Evolutionary conservation across 2,797 vertebrate species (phyloP).

Genomic region (Ibycter americanus): DNA sequence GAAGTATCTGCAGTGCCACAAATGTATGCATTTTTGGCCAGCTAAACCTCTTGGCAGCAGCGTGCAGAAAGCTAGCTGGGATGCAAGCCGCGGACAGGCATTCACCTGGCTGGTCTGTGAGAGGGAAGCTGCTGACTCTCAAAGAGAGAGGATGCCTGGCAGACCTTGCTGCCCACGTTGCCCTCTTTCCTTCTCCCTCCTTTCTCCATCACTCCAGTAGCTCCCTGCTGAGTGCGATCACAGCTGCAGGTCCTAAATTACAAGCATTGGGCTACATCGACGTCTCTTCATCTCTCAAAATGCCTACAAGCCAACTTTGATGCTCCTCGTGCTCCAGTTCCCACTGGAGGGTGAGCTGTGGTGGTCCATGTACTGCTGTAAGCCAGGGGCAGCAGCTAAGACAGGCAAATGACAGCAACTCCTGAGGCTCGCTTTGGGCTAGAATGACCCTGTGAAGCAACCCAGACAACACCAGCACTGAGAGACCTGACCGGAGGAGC

Average conservation of each 20-base stretch:
- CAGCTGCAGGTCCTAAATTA: not conserved
- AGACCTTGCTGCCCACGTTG: not conserved
- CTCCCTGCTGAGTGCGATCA: not conserved
- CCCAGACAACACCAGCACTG: fast-evolving
- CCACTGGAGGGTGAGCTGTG: not conserved
- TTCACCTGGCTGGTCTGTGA: not conserved
- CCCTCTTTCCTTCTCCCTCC: not conserved
- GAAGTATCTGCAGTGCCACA: not conserved
- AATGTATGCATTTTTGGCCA: not conserved
- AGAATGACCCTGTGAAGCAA: not conserved
- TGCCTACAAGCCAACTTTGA: not conserved
- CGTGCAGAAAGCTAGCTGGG: not conserved
- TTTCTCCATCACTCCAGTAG: not conserved
- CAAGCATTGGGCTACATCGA: not conserved
- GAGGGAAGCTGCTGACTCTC: not conserved
- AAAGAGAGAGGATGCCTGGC: not conserved
- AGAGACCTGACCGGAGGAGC: fast-evolving
- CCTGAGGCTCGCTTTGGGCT: not conserved
- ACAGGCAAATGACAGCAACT: not conserved
- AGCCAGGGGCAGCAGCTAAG: not conserved
- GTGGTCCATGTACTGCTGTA: not conserved
- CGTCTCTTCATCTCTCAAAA: not conserved
- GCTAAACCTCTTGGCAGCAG: not conserved
- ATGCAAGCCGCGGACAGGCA: not conserved
- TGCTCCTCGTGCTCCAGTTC: not conserved